These are phyloP conservation scores for Echinops telfairi DNA, from an alignment of 2,113 vertebrate species.

Conservation along the genomic window DNA sequence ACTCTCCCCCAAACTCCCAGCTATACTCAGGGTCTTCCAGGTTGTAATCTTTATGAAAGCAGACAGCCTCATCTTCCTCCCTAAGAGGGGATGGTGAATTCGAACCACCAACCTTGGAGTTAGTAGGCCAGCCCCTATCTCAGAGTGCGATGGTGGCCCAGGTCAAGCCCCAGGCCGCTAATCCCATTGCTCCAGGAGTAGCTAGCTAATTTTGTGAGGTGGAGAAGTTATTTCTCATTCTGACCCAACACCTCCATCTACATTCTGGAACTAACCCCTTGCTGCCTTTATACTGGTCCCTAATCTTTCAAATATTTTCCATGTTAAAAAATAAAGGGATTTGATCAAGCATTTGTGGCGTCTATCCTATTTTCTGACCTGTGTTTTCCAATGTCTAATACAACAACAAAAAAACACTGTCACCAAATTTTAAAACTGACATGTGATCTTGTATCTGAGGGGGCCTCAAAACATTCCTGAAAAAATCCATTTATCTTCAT, in stretches of 20 bases:
- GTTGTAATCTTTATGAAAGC: too few species aligned
- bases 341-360: slow-evolving; percentile 41
- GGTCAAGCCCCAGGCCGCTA: neutral
- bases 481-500: too few species aligned
- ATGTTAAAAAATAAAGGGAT: slow-evolving; percentile 52
- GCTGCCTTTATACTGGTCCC: neutral
- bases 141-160: neutral
- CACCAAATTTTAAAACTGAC: neutral
- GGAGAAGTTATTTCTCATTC: neutral
- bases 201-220: neutral
- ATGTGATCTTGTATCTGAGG: neutral
- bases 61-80: too few species aligned
- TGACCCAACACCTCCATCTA: neutral
- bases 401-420: too few species aligned
- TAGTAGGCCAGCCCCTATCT: too few species aligned
- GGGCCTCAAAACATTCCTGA: too few species aligned
- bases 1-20: too few species aligned
- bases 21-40: too few species aligned
- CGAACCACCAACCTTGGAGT: too few species aligned
- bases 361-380: slow-evolving; percentile 12
- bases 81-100: too few species aligned
- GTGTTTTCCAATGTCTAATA: slow-evolving; percentile 41
- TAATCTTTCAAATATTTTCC: slow-evolving; percentile 44
- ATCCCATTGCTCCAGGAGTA: too few species aligned
- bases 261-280: neutral